Evolutionary conservation across 1,140 invertebrate species (phyloP), one percentile per base, ranked within the genome.

Genomic region (Drosophila malerkotliana): DNA sequence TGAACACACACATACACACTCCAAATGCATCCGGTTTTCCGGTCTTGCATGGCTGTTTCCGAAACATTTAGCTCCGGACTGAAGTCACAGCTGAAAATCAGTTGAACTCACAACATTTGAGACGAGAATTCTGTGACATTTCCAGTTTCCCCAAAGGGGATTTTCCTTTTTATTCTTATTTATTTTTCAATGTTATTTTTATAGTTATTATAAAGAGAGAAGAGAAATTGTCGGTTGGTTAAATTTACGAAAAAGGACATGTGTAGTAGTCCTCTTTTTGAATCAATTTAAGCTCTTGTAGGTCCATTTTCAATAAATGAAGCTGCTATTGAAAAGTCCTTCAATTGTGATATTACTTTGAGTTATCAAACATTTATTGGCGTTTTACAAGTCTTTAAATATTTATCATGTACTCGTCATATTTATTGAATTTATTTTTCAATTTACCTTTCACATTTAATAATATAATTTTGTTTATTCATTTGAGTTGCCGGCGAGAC

Each of bases 11-110:
- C 10, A 12, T 10, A 3, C 34, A 12, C 34, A n/a, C 47, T 7
- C 45, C 18, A 14, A 49, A 7, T 32, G 45, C 14, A 81, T 85
- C 77, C 77, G 72, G 48, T 69, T 66, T 57, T 51, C 69, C 60
- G 77, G 44, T 34, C 41, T 55, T 77, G 77, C 77, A 74, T 53
- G 80, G 77, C 81, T 44, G 69, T 71, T 85, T 85, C 81, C 81
- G 81, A 84, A 84, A 85, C 81, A 85, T 80, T 85, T 85, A 66
- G 73, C 67, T 58, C 37, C 34, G 21, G 14, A 9, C 32, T 47
- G 37, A 45, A 75, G 73, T 76, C 61, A 60, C 73, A 76, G 73
- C 72, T 76, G 72, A 67, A 75, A 76, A 76, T 75, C 73, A 67
- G 72, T 76, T 55, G 28, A 67, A 58, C 37, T 75, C 61, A 54